Percentiles rank a stretch among this genome's conserved stretches.
Evolutionary conservation across 64 coral and sea anemone genomes (phyloP).

Genomic region (Porites lutea): DNA sequence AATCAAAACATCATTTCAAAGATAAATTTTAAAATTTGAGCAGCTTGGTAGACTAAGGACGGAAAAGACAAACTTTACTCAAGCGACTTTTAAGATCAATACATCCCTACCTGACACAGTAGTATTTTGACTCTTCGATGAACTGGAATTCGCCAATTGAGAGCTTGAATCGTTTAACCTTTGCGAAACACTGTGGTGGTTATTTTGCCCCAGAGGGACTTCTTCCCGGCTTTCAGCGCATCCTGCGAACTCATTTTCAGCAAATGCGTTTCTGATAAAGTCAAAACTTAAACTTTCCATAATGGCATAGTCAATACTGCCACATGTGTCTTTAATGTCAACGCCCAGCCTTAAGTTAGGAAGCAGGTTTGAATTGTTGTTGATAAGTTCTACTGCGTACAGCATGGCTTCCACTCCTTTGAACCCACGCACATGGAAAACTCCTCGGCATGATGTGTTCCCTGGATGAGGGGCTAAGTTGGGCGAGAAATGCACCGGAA

Average conservation of each 20-base stretch:
- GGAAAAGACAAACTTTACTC: background rate
- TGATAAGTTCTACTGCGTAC: constrained; percentile 50
- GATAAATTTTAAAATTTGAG: background rate
- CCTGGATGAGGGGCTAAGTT: background rate
- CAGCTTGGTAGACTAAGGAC: background rate
- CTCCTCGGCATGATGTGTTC: background rate
- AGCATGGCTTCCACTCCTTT: constrained; percentile 53
- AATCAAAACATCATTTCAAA: background rate
- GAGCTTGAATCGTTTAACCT: background rate
- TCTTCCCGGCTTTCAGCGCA: background rate
- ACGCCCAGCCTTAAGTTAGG: constrained; percentile 47
- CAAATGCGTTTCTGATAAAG: constrained; percentile 18
- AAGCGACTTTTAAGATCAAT: background rate
- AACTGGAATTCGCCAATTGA: background rate
- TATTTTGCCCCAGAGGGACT: background rate
- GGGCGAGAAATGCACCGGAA: constrained; percentile 25
- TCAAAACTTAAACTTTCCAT: constrained; percentile 30
- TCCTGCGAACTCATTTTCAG: background rate
- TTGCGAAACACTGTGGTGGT: background rate
- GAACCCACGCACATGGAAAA: constrained; percentile 39
- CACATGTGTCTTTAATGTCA: constrained; percentile 59
- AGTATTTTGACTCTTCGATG: background rate
- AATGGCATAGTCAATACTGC: constrained; percentile 51
- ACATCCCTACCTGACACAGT: constrained; percentile 3
- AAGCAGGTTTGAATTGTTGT: constrained; percentile 18